Evolutionary conservation across 2,888 invertebrate species (phyloP).

Genomic region (Lasioglossum morio): DNA sequence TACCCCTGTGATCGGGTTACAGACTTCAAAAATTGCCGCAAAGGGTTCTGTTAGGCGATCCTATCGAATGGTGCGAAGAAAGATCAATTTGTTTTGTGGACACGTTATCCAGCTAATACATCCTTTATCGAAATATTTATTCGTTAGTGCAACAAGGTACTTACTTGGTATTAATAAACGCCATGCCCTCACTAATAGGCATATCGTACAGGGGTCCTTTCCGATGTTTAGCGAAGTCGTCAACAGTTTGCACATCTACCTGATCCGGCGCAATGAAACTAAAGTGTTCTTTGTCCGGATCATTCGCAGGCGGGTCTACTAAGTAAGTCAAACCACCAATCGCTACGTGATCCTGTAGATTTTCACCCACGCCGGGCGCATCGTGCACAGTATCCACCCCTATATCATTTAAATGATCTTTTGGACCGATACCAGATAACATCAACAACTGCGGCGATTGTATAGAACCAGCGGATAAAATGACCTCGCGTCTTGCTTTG

Average conservation of each 20-base stretch:
- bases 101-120: too few relatives aligned
- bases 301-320: constrained; percentile 85
- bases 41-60: too few relatives aligned
- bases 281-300: neutral
- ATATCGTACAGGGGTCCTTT: constrained; percentile 27
- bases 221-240: constrained; percentile 24
- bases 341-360: constrained; percentile 87
- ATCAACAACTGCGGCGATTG: constrained; percentile 94
- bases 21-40: too few relatives aligned
- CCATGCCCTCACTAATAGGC: neutral
- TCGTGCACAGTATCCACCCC: constrained; percentile 88
- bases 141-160: neutral
- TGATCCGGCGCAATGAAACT: too few relatives aligned
- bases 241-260: too few relatives aligned
- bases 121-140: too few relatives aligned
- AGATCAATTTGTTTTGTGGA: too few relatives aligned
- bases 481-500: constrained; percentile 89
- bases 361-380: constrained; percentile 81
- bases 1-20: too few relatives aligned
- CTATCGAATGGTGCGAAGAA: too few relatives aligned
- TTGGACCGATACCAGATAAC: constrained; percentile 93
- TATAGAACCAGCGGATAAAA: constrained; percentile 93
- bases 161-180: constrained; percentile 60
- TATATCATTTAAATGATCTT: constrained; percentile 87
- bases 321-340: constrained; percentile 90